Conservation (phyloP, 2,797 vertebrate genomes). For the Uromys caudimaculatus region DNA sequence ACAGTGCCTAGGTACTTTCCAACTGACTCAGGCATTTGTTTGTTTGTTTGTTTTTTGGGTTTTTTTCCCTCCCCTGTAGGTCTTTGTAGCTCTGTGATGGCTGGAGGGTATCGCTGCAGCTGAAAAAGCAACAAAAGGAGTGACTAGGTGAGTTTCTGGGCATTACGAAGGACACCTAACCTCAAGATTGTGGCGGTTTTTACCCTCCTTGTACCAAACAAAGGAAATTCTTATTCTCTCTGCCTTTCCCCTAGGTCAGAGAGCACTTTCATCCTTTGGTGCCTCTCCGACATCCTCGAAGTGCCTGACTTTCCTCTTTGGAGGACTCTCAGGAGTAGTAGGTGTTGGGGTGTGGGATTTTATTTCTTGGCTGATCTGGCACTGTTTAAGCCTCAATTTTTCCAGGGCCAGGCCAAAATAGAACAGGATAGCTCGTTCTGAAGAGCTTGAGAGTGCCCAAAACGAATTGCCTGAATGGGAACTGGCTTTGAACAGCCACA, state of each 20-base stretch:
- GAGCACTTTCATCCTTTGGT: not conserved
- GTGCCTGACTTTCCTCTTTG: not conserved
- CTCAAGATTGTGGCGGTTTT: conserved; percentile 89
- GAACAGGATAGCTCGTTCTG: not conserved
- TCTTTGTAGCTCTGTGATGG: not conserved
- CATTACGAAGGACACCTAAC: conserved; percentile 89
- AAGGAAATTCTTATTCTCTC: not conserved
- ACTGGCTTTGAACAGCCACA: not conserved
- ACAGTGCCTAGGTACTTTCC: too few species aligned
- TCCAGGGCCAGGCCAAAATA: not conserved
- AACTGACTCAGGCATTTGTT: not conserved
- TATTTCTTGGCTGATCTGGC: not conserved
- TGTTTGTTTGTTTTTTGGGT: not conserved
- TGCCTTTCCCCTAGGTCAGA: not conserved
- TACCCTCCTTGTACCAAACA: not conserved
- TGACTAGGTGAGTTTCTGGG: conserved; percentile 86
- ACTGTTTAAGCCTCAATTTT: not conserved
- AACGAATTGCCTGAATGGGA: not conserved
- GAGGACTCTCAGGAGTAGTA: not conserved
- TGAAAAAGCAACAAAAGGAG: not conserved
- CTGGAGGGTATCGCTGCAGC: not conserved
- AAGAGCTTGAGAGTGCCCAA: not conserved
- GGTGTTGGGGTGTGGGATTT: not conserved
- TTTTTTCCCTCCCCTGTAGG: not conserved
- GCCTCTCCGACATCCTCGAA: not conserved